These are phyloP conservation scores for Podarcis siculus DNA, from an alignment of 2,797 vertebrate species.

Conservation along the genomic window DNA sequence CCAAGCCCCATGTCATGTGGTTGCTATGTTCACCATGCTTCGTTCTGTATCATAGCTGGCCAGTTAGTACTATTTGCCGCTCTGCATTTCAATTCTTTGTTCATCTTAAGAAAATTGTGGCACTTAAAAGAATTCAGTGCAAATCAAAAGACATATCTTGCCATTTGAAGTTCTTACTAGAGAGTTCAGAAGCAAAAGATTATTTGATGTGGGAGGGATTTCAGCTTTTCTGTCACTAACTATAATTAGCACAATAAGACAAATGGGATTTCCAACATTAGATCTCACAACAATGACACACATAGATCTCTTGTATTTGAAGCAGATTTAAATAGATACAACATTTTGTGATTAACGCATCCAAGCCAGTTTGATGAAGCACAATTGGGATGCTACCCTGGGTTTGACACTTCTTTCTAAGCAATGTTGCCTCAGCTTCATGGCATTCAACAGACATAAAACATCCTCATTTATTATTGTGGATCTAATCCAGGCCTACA, in stretches of 20 bases:
- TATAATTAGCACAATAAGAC: neutral
- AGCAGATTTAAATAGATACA: neutral
- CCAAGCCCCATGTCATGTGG: too few relatives aligned
- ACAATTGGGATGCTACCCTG: conserved; percentile 42
- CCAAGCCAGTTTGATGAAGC: conserved; percentile 31
- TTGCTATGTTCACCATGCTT: neutral
- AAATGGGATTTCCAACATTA: neutral
- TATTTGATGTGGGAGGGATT: neutral
- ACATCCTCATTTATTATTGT: neutral
- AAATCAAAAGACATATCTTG: neutral
- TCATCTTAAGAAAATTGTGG: accelerated
- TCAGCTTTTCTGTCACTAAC: neutral
- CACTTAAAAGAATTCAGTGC: conserved; percentile 7
- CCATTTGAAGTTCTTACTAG: neutral
- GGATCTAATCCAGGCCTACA: neutral
- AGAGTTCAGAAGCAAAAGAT: neutral
- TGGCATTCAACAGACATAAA: neutral
- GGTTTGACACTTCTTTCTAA: conserved; percentile 51
- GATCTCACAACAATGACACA: neutral
- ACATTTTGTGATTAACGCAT: neutral
- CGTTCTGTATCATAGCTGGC: accelerated
- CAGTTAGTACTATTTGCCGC: neutral
- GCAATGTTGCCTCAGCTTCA: conserved; percentile 28
- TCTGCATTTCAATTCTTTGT: neutral
- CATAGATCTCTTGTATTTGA: neutral